Conservation (phyloP, 2,113 vertebrate species). For the Arizona elegans region DNA sequence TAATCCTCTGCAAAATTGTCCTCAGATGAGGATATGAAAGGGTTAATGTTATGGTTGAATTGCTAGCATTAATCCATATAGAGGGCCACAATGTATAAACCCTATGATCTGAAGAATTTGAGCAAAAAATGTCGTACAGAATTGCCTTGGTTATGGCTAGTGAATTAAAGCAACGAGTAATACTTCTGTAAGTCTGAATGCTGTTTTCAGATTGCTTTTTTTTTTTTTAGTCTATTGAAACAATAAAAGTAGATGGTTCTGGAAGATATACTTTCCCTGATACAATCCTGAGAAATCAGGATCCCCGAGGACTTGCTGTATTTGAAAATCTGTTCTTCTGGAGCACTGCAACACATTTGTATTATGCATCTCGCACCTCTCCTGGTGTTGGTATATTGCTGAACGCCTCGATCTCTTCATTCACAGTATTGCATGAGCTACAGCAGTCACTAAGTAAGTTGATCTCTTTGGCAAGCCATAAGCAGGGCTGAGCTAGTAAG, state of each 20-base stretch:
- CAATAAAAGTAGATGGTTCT: slow-evolving; percentile 74
- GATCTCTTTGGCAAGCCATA: background rate
- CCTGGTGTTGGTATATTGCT: slow-evolving; percentile 62
- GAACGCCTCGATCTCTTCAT: slow-evolving; percentile 58
- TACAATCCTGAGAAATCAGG: slow-evolving; percentile 61
- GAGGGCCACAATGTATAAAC: background rate
- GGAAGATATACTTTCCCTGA: slow-evolving; percentile 74
- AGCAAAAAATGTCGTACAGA: background rate
- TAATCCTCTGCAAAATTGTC: background rate
- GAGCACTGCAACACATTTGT: slow-evolving; percentile 72
- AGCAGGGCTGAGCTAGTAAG: background rate
- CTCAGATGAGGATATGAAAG: background rate
- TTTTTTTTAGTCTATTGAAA: slow-evolving; percentile 82
- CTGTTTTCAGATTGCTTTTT: background rate
- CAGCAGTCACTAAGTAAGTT: slow-evolving; percentile 77
- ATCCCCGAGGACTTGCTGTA: slow-evolving; percentile 68
- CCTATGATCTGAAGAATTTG: no score
- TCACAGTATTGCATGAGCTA: slow-evolving; percentile 72
- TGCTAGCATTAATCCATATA: background rate
- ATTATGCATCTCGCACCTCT: slow-evolving; percentile 57
- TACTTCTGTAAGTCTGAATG: no score
- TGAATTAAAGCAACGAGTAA: background rate
- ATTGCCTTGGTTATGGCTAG: background rate
- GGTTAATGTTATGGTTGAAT: background rate
- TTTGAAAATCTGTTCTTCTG: slow-evolving; percentile 83